These are phyloP conservation scores for Cyanoderma ruficeps DNA, from an alignment of 2,113 vertebrate species.

Conservation along the genomic window DNA sequence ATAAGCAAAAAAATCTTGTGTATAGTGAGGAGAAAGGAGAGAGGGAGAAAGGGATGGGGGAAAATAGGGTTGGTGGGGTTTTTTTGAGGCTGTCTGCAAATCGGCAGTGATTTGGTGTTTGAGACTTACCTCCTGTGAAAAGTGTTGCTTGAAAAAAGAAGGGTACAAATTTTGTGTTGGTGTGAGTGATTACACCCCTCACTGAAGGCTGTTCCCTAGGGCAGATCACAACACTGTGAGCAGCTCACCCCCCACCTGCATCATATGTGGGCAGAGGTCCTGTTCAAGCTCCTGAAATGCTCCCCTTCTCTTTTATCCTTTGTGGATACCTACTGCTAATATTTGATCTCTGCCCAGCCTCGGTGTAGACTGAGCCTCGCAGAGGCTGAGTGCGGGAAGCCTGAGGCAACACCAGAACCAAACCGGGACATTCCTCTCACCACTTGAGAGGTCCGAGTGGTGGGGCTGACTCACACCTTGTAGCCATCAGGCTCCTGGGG, in stretches of 20 bases:
- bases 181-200: background rate
- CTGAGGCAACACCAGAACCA: background rate
- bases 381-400: background rate
- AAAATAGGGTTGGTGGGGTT: background rate
- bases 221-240: accelerated
- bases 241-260: background rate
- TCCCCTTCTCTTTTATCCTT: background rate
- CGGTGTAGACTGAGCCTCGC: background rate
- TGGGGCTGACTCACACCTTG: slow-evolving; percentile 1
- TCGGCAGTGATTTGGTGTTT: background rate
- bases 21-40: background rate
- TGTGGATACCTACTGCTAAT: background rate
- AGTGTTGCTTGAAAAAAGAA: background rate
- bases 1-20: background rate
- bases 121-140: background rate
- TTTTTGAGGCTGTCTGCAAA: background rate
- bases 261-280: accelerated
- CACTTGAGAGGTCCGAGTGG: background rate
- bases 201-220: background rate
- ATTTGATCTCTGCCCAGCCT: background rate
- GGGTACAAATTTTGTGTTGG: background rate
- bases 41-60: background rate
- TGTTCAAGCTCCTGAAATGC: background rate
- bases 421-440: background rate
- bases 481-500: slow-evolving; percentile 51